These are phyloP conservation scores for Zeugodacus cucurbitae DNA, from an alignment of 1,140 invertebrate genomes.

Conservation along the genomic window DNA sequence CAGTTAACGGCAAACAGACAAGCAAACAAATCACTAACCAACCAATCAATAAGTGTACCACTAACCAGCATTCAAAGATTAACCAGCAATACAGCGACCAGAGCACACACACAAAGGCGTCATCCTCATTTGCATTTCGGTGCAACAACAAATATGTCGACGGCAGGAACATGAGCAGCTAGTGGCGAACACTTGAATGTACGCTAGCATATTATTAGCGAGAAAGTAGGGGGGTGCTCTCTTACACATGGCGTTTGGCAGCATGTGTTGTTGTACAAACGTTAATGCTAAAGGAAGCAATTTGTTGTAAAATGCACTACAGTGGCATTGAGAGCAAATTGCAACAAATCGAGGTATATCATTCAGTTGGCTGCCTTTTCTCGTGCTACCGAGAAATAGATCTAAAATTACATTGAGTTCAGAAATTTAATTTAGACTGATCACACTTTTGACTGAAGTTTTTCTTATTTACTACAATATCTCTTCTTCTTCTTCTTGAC, in stretches of 20 bases:
- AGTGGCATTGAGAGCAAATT: neutral
- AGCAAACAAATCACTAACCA: neutral
- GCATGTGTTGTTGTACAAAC: neutral
- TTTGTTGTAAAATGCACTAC: neutral
- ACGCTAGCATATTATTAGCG: too few species aligned
- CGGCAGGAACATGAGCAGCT: neutral
- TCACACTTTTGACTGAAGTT: too few species aligned
- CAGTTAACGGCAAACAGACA: neutral
- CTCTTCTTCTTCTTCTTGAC: too few species aligned
- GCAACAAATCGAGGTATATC: too few species aligned
- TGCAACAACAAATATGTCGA: neutral
- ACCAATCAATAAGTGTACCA: neutral
- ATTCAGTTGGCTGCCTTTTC: too few species aligned
- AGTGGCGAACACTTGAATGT: neutral
- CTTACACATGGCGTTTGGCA: neutral
- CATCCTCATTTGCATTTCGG: neutral
- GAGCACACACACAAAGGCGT: neutral
- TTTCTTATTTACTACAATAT: too few species aligned
- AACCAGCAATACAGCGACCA: neutral
- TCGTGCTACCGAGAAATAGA: too few species aligned
- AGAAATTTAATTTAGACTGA: too few species aligned
- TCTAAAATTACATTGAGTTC: too few species aligned
- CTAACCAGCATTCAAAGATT: neutral
- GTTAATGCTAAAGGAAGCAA: neutral
- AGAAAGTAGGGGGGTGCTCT: neutral